Percentiles rank a stretch among this genome's conserved stretches.
Evolutionary conservation across 1,140 invertebrate genomes (phyloP).

Genomic region (Mylabris phalerata): DNA sequence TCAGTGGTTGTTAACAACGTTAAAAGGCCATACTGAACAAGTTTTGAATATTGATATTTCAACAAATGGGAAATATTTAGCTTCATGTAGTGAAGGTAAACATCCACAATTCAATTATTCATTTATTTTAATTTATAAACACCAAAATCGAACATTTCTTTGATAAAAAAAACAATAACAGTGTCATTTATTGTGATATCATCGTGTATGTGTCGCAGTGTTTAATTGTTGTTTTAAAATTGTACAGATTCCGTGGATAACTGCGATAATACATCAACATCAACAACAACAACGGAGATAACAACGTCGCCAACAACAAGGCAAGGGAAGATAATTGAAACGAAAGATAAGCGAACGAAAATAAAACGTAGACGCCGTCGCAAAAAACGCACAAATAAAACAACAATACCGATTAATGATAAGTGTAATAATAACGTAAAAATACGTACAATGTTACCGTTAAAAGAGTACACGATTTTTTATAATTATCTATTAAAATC

Average conservation of each 20-base stretch:
- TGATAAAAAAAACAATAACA: neutral
- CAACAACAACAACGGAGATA: conserved; percentile 9
- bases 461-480: neutral
- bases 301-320: too few relatives aligned
- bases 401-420: conserved; percentile 10
- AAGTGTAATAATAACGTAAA: neutral
- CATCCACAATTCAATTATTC: neutral
- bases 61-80: conserved; percentile 75
- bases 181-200: neutral
- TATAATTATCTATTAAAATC: neutral
- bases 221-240: neutral
- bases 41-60: conserved; percentile 74
- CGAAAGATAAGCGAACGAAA: too few relatives aligned
- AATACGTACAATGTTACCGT: neutral
- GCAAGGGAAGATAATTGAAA: too few relatives aligned
- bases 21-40: conserved; percentile 71
- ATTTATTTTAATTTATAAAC: neutral
- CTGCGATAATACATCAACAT: neutral
- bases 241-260: neutral
- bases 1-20: conserved; percentile 65
- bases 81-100: conserved; percentile 66
- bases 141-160: neutral
- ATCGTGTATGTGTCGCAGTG: neutral
- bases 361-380: too few relatives aligned
- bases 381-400: neutral